Percentiles rank a stretch among this genome's conserved stretches.
phyloP scores from a whole-genome alignment of 1,140 invertebrate species.

The Brachionus calyciflorus region DNA sequence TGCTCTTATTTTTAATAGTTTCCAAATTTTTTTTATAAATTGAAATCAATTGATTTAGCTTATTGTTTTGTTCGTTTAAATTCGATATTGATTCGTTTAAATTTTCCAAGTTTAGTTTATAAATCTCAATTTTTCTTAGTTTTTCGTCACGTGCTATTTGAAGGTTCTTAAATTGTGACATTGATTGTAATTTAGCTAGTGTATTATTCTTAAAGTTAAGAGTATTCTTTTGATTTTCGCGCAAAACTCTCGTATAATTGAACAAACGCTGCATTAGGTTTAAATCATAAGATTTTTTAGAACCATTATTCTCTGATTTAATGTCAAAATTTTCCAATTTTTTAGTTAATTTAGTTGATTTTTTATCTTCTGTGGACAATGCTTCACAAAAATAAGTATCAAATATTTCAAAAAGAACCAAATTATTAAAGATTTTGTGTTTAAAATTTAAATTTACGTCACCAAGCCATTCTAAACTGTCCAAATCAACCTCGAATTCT shows the following conservation, averaged over 20 bases:
- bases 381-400: constrained; percentile 23
- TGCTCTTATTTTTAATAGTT: background rate
- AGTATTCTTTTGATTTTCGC: constrained; percentile 17
- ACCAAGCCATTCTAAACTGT: background rate
- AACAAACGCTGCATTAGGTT: background rate
- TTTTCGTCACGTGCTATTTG: background rate
- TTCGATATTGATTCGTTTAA: background rate
- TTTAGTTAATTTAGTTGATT: background rate
- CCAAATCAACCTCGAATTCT: background rate
- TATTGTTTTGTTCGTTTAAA: background rate
- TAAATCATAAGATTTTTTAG: constrained; percentile 40
- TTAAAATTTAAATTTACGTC: constrained; percentile 18
- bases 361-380: background rate
- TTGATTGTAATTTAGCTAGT: background rate
- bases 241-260: constrained; percentile 23
- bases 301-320: background rate
- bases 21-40: background rate
- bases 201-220: background rate
- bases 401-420: constrained; percentile 10
- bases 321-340: background rate
- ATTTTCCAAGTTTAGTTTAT: background rate
- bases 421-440: background rate
- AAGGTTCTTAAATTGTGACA: background rate
- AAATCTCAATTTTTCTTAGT: background rate
- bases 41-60: background rate